phyloP scores from a whole-genome alignment of 2,888 invertebrate species.

The Cheilosia pagana region DNA sequence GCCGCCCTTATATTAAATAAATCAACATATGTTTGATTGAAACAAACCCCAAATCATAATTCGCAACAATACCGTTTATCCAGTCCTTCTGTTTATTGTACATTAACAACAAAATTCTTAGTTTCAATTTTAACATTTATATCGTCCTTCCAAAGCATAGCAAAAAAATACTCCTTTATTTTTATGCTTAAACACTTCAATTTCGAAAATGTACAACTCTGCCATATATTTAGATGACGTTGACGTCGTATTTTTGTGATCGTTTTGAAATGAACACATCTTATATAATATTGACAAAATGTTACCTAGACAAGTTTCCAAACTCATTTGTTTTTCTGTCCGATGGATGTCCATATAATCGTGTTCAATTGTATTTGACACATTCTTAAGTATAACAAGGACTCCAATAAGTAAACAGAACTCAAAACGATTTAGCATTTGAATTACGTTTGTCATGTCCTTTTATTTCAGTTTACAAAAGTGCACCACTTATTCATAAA shows the following conservation, averaged over 20 bases:
- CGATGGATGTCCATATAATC: slow-evolving; percentile 78
- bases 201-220: too few relatives aligned
- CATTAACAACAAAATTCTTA: too few relatives aligned
- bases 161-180: too few relatives aligned
- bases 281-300: neutral
- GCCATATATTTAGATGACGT: too few relatives aligned
- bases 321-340: slow-evolving; percentile 82
- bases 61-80: too few relatives aligned
- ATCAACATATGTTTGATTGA: slow-evolving; percentile 14
- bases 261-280: too few relatives aligned
- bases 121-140: too few relatives aligned
- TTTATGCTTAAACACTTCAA: too few relatives aligned
- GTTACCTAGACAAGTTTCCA: slow-evolving; percentile 82
- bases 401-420: slow-evolving; percentile 18
- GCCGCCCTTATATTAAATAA: neutral
- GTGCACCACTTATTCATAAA: neutral
- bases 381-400: slow-evolving; percentile 47
- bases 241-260: too few relatives aligned
- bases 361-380: slow-evolving; percentile 50
- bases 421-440: slow-evolving; percentile 27
- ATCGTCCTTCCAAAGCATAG: too few relatives aligned
- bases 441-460: neutral
- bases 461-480: neutral
- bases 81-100: too few relatives aligned
- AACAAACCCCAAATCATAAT: neutral